Percentiles rank a stretch among this genome's conserved stretches.
These are phyloP conservation scores for Lichenostomus cassidix DNA, from an alignment of 2,113 vertebrate species.

Conservation along the genomic window DNA sequence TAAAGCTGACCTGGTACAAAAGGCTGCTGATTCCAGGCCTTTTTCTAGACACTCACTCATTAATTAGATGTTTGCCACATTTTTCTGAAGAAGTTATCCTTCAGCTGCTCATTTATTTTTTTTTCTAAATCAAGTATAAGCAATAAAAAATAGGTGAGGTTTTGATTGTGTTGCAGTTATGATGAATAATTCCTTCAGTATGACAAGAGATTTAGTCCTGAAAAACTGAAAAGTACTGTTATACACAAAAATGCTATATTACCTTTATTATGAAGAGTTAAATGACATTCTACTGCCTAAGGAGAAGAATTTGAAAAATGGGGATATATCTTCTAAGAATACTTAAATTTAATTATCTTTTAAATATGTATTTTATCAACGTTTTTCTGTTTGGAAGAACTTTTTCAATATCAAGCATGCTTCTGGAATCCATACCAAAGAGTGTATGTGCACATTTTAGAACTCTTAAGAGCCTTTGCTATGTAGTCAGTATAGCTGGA, in stretches of 20 bases:
- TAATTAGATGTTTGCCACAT: not conserved
- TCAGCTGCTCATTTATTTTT: not conserved
- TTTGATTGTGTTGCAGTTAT: not conserved
- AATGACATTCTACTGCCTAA: not conserved
- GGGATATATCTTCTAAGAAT: not conserved
- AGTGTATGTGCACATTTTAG: not conserved
- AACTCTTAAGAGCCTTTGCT: not conserved
- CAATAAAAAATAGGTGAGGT: not conserved
- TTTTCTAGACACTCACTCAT: not conserved
- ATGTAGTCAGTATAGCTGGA: not conserved
- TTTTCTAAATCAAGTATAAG: not conserved
- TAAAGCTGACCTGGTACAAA: not conserved
- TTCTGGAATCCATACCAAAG: not conserved
- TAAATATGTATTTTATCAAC: not conserved
- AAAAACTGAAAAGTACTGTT: not conserved
- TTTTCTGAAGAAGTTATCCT: not conserved
- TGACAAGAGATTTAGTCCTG: not conserved
- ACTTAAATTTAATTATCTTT: not conserved
- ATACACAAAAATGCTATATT: not conserved
- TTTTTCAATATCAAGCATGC: not conserved
- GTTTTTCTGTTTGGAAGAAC: not conserved
- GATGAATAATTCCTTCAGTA: not conserved
- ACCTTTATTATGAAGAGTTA: not conserved
- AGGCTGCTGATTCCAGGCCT: not conserved
- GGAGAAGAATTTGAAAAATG: not conserved